Percentiles rank a stretch among this genome's conserved stretches.
phyloP scores from a whole-genome alignment of 2,113 vertebrate genomes.

The Columba livia region DNA sequence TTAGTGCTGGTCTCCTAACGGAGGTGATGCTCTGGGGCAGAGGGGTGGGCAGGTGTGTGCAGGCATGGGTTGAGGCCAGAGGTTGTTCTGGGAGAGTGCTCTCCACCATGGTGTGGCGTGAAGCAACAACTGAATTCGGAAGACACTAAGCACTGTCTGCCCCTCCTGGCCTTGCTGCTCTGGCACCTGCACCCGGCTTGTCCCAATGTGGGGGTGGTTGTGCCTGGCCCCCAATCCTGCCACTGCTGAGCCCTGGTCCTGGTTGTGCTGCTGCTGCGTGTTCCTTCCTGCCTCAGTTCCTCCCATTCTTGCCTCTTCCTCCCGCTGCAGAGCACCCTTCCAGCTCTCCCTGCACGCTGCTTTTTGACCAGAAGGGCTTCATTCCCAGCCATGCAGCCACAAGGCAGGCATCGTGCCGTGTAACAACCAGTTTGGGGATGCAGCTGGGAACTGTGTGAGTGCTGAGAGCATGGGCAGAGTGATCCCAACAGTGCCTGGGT shows the following conservation, averaged over 20 bases:
- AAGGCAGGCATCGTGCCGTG: accelerated
- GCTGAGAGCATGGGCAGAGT: neutral
- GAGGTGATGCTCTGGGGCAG: neutral
- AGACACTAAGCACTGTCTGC: accelerated
- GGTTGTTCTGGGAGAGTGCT: neutral
- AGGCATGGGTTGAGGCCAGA: neutral
- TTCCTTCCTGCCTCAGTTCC: conserved; percentile 26
- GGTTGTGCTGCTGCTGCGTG: accelerated
- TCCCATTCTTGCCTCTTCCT: conserved; percentile 34
- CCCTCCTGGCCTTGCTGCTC: accelerated
- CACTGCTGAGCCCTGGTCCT: accelerated
- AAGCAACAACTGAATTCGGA: neutral
- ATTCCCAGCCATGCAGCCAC: accelerated
- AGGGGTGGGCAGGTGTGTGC: neutral
- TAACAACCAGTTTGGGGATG: accelerated
- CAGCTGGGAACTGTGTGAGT: neutral
- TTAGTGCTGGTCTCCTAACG: neutral
- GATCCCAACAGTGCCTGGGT: neutral
- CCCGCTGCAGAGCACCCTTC: neutral
- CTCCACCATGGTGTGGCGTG: accelerated
- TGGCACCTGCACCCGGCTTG: neutral
- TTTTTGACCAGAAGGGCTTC: accelerated
- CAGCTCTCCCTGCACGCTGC: neutral
- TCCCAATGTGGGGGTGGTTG: accelerated
- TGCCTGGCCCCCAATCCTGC: neutral